Conservation (phyloP, 2,888 invertebrate genomes). For the Dicycla oo region DNA sequence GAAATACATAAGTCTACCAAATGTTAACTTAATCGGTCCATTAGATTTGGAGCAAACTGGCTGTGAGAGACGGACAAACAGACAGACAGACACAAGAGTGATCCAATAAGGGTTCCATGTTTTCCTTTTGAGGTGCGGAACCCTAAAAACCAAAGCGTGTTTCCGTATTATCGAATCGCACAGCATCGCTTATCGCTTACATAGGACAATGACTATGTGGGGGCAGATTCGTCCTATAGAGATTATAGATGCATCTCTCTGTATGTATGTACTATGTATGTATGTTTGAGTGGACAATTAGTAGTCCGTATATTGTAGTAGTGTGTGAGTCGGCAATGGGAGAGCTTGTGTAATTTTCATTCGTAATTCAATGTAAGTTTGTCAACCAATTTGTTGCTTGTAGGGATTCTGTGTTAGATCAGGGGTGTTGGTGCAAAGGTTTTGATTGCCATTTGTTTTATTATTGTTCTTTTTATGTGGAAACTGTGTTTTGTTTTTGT, state of each 20-base stretch:
- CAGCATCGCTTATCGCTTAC: neutral
- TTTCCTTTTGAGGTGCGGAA: too few species aligned
- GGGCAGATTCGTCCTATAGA: slow-evolving; percentile 18
- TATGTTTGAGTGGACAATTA: slow-evolving; percentile 51
- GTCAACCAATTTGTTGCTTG: neutral
- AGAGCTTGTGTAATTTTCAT: slow-evolving; percentile 39
- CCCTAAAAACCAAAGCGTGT: too few species aligned
- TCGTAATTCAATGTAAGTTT: slow-evolving; percentile 22
- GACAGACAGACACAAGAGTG: too few species aligned
- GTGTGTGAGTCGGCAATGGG: slow-evolving; percentile 41
- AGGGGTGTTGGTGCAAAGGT: too few species aligned
- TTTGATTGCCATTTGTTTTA: neutral
- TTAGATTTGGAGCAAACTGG: too few species aligned
- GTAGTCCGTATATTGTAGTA: slow-evolving; percentile 45
- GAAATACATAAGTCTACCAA: too few species aligned
- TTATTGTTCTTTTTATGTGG: neutral
- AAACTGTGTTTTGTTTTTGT: slow-evolving; percentile 5
- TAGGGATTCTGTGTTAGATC: neutral
- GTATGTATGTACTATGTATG: slow-evolving; percentile 19
- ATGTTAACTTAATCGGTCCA: too few species aligned
- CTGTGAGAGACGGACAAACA: too few species aligned
- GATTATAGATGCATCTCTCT: slow-evolving; percentile 28
- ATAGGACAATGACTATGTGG: neutral
- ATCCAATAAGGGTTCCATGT: too few species aligned
- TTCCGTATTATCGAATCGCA: too few species aligned